Evolutionary conservation across 2,888 invertebrate species (phyloP), one percentile per base, ranked within the genome.

Genomic region (Tetropium fuscum): DNA sequence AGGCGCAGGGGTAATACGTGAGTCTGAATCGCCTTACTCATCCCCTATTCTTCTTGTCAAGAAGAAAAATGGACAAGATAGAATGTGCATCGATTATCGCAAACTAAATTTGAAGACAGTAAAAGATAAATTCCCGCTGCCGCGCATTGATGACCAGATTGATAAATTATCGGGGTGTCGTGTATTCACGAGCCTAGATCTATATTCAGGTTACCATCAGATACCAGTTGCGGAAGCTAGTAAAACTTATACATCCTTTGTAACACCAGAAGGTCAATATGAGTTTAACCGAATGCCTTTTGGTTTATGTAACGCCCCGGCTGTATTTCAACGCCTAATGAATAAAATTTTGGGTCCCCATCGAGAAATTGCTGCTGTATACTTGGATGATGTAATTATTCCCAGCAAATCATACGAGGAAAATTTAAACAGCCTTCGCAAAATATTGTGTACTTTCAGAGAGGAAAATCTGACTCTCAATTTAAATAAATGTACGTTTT

Each of bases 401-500:
- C 2, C 34, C 8, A 15, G 5, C 15, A 5, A 11, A 11, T 6
- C 25, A 22, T n/a, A n/a, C n/a, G 11, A 0, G 8, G 43, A 43
- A 13, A 8, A 25, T n/a, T 22, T 43, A 43, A 15, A 43, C 13
- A 22, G 15, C 8, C 11, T 43, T 7, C n/a, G n/a, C n/a, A n/a
- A n/a, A n/a, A n/a, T n/a, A n/a, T n/a, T n/a, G n/a, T n/a, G n/a
- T n/a, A n/a, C n/a, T n/a, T n/a, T n/a, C n/a, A n/a, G n/a, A n/a
- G n/a, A n/a, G n/a, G n/a, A n/a, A n/a, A n/a, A n/a, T n/a, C n/a
- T n/a, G n/a, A n/a, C 47, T 47, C 18, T 62, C 6, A 63, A 63
- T 19, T 49, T 62, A 7, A 34, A 59, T 38, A 62, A 62, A 18
- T 58, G 62, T 18, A 54, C 27, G 11, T 47, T 49, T 49, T 63